Base-by-base conservation (phyloP, 2,113 vertebrate genomes). In the Hippocampus guttulatus region DNA sequence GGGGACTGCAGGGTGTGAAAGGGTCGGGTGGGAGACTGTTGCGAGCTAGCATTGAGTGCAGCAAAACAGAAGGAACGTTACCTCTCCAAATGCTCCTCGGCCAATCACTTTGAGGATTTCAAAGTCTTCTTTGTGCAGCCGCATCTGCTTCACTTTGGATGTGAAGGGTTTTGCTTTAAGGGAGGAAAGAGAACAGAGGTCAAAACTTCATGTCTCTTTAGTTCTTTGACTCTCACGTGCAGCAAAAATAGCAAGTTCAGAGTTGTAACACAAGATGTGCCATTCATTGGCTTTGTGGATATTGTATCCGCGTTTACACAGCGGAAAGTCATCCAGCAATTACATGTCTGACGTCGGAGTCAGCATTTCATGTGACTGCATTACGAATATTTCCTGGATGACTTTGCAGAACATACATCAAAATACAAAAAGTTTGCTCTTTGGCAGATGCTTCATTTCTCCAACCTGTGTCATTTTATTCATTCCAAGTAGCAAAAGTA, bases 101-200 rank as follows among this genome's bases (percentile, higher is more conserved):
- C 97, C 97, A 88, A 99, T 99, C 89, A 99, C 97, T 81, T 99
- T 99, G 70, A 99, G 91, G 87, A 99, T 99, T 92, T 99, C 97
- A 91, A 99, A 99, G 89, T 99, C 97, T 90, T 99, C 97, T 85
- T 97, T 98, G 87, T 96, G 96, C 64, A 99, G 92, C 73, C 96
- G 91, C 96, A 99, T 95, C 92, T 99, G 96, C 90, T 99, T 99
- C 82, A 99, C 95, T 90, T 95, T 98, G 85, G 93, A 93, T 67
- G 96, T 96, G 91, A 98, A 99, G 68, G 97, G 94, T 92, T 98
- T 98, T 70, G 95, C 97, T 99, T 92, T 23, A 68, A 84, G 93
- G 91, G 47, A 83, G 82, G 80, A 90, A 76, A 20, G 82, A 73
- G 23, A 71, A 69, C 67, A 12, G 25, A 70, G 62, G 62, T 40